phyloP scores from a whole-genome alignment of 2,888 invertebrate genomes.

The Drosophila prolongata region DNA sequence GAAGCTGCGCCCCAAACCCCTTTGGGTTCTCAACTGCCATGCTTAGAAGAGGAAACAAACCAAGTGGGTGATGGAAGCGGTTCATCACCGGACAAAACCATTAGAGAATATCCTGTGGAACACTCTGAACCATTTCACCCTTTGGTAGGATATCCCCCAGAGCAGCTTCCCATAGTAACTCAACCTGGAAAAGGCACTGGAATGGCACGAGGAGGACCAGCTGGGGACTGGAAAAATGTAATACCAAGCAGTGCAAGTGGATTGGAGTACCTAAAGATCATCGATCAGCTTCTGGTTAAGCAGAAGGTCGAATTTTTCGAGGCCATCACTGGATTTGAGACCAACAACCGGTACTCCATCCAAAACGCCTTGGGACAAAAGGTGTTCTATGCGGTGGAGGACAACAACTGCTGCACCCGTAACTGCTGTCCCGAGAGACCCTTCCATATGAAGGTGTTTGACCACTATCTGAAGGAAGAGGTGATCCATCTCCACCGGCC shows the following conservation, averaged over 20 bases:
- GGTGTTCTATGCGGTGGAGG: constrained; percentile 92
- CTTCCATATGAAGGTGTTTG: constrained; percentile 94
- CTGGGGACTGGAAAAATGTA: constrained; percentile 89
- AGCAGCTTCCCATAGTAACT: not conserved
- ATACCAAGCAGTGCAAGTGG: constrained; percentile 92
- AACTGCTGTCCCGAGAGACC: constrained; percentile 93
- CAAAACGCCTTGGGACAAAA: constrained; percentile 92
- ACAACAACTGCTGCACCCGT: constrained; percentile 93
- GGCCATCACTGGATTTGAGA: constrained; percentile 93
- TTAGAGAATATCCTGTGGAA: not conserved
- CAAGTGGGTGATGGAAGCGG: not conserved
- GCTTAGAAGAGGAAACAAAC: not conserved
- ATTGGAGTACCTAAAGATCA: constrained; percentile 94
- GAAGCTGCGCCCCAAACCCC: not conserved
- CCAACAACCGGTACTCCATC: constrained; percentile 94
- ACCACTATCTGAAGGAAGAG: constrained; percentile 90
- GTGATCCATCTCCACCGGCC: constrained; percentile 94
- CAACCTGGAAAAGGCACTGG: constrained; percentile 1
- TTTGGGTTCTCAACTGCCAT: not conserved
- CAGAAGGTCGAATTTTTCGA: constrained; percentile 91
- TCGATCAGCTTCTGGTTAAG: constrained; percentile 92
- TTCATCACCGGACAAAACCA: not conserved
- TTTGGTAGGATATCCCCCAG: not conserved
- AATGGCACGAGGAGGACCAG: not conserved
- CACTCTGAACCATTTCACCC: too few relatives aligned